Conservation (phyloP, 1,140 invertebrate species). For the Drosophila cardini region DNA sequence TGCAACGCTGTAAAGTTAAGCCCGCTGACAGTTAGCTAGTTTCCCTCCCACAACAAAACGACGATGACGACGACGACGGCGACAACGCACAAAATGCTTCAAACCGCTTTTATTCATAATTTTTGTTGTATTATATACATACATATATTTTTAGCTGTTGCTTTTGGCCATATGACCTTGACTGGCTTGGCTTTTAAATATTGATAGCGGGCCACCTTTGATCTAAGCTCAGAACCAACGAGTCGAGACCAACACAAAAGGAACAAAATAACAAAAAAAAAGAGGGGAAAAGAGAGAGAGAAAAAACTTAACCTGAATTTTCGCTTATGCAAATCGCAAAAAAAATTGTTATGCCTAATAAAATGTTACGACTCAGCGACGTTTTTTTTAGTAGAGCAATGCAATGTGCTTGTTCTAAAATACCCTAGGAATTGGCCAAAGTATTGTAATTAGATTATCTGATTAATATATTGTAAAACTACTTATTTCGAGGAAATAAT, state of each 20-base stretch:
- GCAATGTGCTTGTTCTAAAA: slow-evolving; percentile 25
- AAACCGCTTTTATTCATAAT: slow-evolving; percentile 67
- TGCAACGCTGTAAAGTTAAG: slow-evolving; percentile 80
- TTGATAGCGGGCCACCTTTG: slow-evolving; percentile 71
- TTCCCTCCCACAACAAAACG: slow-evolving; percentile 30
- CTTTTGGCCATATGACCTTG: slow-evolving; percentile 62
- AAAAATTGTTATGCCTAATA: slow-evolving; percentile 67
- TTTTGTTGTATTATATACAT: slow-evolving; percentile 28
- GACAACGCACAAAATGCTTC: slow-evolving; percentile 52
- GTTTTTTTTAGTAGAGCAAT: slow-evolving; percentile 61
- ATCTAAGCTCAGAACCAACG: slow-evolving; percentile 60
- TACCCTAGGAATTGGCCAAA: not conserved
- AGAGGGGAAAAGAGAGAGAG: slow-evolving; percentile 8
- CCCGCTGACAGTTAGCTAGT: slow-evolving; percentile 80
- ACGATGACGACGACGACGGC: not conserved
- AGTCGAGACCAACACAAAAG: slow-evolving; percentile 10
- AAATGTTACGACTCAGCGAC: slow-evolving; percentile 56
- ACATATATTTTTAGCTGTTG: slow-evolving; percentile 21
- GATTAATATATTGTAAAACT: no score
- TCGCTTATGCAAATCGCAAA: slow-evolving; percentile 73
- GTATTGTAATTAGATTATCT: no score
- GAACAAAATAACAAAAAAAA: not conserved
- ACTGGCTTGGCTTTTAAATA: slow-evolving; percentile 71
- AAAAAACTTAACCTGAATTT: slow-evolving; percentile 26
- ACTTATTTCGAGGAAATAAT: no score